phyloP scores from a whole-genome alignment of 2,888 invertebrate species.

The Cynaeus angustus region DNA sequence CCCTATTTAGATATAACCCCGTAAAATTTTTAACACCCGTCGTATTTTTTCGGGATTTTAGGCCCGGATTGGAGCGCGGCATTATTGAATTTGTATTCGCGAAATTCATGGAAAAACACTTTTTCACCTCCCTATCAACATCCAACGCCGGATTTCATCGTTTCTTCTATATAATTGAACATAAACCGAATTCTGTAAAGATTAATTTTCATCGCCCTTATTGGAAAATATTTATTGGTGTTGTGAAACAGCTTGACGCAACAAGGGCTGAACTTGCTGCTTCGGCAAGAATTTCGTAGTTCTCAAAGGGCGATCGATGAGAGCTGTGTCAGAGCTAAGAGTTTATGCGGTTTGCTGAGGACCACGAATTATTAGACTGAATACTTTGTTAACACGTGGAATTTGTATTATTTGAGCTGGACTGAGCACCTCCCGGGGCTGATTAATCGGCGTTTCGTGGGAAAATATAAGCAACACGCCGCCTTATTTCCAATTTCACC shows the following conservation, averaged over 20 bases:
- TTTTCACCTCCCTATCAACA: too few relatives aligned
- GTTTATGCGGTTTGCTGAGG: background rate
- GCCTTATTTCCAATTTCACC: too few relatives aligned
- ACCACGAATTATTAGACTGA: background rate
- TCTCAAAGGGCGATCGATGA: constrained; percentile 6
- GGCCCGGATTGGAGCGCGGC: too few relatives aligned
- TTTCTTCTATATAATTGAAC: constrained; percentile 1
- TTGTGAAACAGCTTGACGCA: constrained; percentile 1
- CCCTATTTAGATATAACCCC: too few relatives aligned
- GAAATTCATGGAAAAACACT: too few relatives aligned
- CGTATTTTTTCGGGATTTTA: too few relatives aligned
- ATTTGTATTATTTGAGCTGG: background rate
- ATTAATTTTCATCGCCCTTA: background rate
- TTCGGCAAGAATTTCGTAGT: constrained; percentile 1
- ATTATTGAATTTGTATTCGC: too few relatives aligned
- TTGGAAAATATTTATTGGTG: constrained; percentile 3
- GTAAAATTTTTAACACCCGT: too few relatives aligned
- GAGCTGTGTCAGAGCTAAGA: background rate
- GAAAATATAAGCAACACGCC: too few relatives aligned
- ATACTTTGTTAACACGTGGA: constrained; percentile 4
- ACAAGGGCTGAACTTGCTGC: constrained; percentile 1
- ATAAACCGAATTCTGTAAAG: background rate
- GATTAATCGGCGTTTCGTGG: too few relatives aligned
- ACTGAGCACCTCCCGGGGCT: too few relatives aligned
- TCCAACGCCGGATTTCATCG: too few relatives aligned